Evolutionary conservation across 2,113 vertebrate genomes (phyloP), one percentile per base, ranked within the genome.

Genomic region (Vidua chalybeata): DNA sequence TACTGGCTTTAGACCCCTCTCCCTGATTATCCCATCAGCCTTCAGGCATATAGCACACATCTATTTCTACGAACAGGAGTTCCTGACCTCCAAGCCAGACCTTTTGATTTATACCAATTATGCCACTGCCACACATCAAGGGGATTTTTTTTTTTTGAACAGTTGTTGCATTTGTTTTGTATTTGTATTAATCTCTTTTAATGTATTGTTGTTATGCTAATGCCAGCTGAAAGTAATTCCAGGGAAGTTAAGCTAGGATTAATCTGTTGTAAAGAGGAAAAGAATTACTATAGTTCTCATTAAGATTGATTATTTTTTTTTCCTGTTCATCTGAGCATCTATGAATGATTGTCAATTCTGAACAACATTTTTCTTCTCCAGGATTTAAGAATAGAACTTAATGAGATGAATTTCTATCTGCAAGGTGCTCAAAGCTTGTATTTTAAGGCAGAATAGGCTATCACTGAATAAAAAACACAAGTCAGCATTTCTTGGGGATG

Each of bases 261-360:
- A 83, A 90, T 52, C 28, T 46, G n/a, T 61, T 62, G 15, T 54
- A 92, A 69, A 86, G 59, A 73, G 1, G 2, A 69, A 83, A 77
- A 74, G 6, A 77, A 89, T 74, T 73, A 68, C 8, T 83, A 22
- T 7, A 3, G 49, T 93, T 83, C 64, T 93, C 66, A 64, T 93
- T 69, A 89, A 71, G 61, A 89, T 10, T 77, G 63, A 76, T 81
- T 85, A 27, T 82, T 71, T 90, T 84, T 84, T 85, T 92, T 86
- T 58, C 55, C 24, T 86, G 30, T 86, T 87, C 48, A 51, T 77
- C 48, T 89, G 59, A 94, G 51, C 30, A 1, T 59, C 94, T 80
- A 39, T 71, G 59, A 88, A 81, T 86, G 39, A 58, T 51, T 88
- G 43, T 80, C 48, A 77, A 55, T 90, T 86, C 80, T 78, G 48